Conservation (phyloP, 2,113 vertebrate species). For the Pica pica region DNA sequence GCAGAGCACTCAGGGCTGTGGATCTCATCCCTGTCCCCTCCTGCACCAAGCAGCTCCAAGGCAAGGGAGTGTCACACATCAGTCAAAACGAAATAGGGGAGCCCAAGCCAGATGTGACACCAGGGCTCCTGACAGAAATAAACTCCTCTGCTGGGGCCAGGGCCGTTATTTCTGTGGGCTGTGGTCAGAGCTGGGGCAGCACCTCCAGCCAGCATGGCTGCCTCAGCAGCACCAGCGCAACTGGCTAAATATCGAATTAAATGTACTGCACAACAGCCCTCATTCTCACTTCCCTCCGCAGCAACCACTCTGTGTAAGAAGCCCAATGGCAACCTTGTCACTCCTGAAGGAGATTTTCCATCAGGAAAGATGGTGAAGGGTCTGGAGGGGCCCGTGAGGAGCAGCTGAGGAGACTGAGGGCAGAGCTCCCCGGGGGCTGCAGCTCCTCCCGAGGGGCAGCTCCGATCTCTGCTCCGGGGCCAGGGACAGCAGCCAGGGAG, state of each 20-base stretch:
- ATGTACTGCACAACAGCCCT: neutral
- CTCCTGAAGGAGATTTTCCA: neutral
- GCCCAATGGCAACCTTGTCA: rapidly evolving
- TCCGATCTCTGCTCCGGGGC: neutral
- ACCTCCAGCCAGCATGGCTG: rapidly evolving
- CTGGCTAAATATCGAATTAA: rapidly evolving
- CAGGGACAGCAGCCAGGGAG: neutral
- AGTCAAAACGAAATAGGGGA: neutral
- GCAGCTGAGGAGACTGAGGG: neutral
- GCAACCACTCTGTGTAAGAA: neutral
- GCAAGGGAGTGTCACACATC: neutral
- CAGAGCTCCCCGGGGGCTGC: neutral
- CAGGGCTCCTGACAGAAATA: neutral
- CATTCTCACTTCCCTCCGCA: neutral
- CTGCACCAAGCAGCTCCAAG: neutral
- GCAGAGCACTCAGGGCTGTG: neutral
- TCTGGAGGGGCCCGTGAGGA: neutral
- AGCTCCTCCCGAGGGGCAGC: neutral
- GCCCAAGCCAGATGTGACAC: neutral
- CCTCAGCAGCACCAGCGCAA: neutral
- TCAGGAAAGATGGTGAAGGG: neutral
- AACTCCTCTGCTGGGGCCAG: neutral
- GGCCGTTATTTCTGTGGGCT: neutral
- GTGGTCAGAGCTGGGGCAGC: neutral
- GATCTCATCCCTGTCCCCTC: neutral